Evolutionary conservation across 1,140 invertebrate genomes (phyloP).

Genomic region (Pseudomyrmex gracilis): DNA sequence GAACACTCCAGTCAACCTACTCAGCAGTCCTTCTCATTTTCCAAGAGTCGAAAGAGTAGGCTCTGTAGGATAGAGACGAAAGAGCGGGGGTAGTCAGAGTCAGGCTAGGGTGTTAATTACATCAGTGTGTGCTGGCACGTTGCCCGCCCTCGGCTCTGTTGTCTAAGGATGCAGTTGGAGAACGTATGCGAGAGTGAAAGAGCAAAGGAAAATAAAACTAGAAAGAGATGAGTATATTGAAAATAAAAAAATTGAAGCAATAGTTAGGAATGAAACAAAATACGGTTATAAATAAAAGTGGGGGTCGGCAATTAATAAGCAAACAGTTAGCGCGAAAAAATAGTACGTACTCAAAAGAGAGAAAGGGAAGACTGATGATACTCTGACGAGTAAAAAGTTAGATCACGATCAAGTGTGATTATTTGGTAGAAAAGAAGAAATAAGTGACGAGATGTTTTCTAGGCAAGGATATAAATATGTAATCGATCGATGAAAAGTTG

Average conservation of each 20-base stretch:
- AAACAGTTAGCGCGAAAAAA: conserved; percentile 1
- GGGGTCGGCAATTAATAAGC: neutral
- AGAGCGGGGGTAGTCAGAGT: conserved; percentile 57
- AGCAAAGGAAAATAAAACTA: neutral
- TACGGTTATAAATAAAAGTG: neutral
- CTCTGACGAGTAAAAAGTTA: neutral
- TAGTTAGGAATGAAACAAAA: no score
- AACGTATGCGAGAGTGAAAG: conserved; percentile 5
- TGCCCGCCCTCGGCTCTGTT: conserved; percentile 63
- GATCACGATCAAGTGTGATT: neutral
- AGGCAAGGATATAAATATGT: conserved; percentile 35
- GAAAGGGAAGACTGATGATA: conserved; percentile 7
- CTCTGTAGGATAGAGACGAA: conserved; percentile 30
- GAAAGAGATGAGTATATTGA: conserved; percentile 28
- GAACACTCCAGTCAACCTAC: conserved; percentile 36
- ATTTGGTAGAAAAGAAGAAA: neutral
- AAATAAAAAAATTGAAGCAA: neutral
- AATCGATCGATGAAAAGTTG: conserved; percentile 70
- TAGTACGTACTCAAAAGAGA: neutral
- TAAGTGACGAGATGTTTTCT: neutral
- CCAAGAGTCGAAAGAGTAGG: conserved; percentile 4
- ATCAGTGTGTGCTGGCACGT: conserved; percentile 77
- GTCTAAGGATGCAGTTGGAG: conserved; percentile 17
- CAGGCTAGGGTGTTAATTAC: conserved; percentile 78
- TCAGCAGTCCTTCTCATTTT: conserved; percentile 42